Evolutionary conservation across 2,113 vertebrate genomes (phyloP).

Genomic region (mouse (Mus musculus)): DNA sequence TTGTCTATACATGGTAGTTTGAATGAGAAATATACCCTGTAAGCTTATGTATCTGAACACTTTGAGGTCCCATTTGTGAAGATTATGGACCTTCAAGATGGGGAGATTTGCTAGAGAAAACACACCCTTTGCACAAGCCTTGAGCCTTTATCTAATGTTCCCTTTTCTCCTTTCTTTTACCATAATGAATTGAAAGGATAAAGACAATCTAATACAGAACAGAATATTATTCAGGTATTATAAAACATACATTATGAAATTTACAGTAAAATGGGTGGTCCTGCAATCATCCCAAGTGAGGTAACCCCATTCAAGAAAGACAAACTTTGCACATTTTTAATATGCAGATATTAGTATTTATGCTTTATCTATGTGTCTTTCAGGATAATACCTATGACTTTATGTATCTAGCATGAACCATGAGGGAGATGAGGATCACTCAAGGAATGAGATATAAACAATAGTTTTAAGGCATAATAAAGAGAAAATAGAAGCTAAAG

Average conservation of each 20-base stretch:
- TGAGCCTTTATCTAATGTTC: background rate
- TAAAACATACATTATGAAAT: background rate
- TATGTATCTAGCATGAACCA: background rate
- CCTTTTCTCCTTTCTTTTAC: background rate
- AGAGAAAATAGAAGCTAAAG: background rate
- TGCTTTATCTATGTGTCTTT: background rate
- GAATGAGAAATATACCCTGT: too few relatives aligned
- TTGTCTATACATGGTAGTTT: background rate
- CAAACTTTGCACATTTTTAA: background rate
- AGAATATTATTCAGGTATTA: background rate
- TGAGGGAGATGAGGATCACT: background rate
- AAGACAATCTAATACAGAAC: background rate
- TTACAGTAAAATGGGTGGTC: accelerated
- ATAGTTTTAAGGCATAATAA: background rate
- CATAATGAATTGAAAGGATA: background rate
- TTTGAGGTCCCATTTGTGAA: background rate
- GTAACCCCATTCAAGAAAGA: background rate
- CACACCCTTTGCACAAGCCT: accelerated
- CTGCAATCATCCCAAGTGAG: background rate
- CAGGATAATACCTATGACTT: background rate
- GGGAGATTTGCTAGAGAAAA: background rate
- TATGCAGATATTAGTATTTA: too few relatives aligned
- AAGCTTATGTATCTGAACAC: background rate
- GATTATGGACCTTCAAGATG: too few relatives aligned
- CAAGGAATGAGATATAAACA: too few relatives aligned